These are phyloP conservation scores for Teleogryllus occipitalis DNA, from an alignment of 1,140 invertebrate genomes.

Conservation along the genomic window DNA sequence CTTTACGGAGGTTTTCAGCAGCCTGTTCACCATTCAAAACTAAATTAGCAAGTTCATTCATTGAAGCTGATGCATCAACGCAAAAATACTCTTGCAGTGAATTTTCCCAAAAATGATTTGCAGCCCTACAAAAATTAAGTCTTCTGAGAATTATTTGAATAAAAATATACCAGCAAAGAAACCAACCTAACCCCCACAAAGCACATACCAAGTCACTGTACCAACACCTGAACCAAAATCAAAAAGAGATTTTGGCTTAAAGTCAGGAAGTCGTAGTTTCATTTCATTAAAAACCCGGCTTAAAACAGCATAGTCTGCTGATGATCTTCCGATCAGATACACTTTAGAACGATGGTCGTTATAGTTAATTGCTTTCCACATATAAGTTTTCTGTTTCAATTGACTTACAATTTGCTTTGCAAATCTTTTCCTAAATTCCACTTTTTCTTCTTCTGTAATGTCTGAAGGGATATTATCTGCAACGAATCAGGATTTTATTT, in stretches of 20 bases:
- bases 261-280: constrained; percentile 49
- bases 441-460: constrained; percentile 29
- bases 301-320: constrained; percentile 67
- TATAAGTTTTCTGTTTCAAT: constrained; percentile 50
- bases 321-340: constrained; percentile 59
- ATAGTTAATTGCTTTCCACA: constrained; percentile 65
- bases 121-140: constrained; percentile 48
- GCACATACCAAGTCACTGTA: constrained; percentile 62
- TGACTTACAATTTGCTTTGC: constrained; percentile 34
- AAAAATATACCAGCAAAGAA: constrained; percentile 14
- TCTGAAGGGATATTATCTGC: background rate
- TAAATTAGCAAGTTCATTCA: constrained; percentile 68
- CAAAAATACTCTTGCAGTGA: constrained; percentile 70
- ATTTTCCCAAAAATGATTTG: constrained; percentile 57
- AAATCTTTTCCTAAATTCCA: constrained; percentile 25
- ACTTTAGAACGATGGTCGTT: constrained; percentile 49
- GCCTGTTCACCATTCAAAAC: constrained; percentile 52
- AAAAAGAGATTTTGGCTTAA: constrained; percentile 65
- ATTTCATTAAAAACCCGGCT: constrained; percentile 68
- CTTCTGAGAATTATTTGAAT: constrained; percentile 10
- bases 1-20: constrained; percentile 43
- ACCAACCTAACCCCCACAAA: constrained; percentile 16
- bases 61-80: constrained; percentile 67
- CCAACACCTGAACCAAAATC: constrained; percentile 89
- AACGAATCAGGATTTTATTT: too few species aligned